Evolutionary conservation across 2,797 vertebrate species (phyloP).

Genomic region (Heliangelus exortis): DNA sequence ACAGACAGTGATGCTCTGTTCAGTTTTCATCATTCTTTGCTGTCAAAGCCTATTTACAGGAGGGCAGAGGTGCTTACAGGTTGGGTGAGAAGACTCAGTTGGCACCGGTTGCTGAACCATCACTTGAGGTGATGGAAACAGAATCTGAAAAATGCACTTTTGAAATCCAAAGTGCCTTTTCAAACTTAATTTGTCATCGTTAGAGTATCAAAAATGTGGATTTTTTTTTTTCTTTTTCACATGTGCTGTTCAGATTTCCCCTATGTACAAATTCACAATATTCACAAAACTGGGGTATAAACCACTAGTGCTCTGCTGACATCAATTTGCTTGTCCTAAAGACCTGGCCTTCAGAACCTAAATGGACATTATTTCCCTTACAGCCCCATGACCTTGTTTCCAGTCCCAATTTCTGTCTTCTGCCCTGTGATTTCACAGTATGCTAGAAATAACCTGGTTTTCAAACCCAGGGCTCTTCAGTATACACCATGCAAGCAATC

Average conservation of each 20-base stretch:
- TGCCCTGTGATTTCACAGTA: not conserved
- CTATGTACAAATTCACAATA: conserved; percentile 5
- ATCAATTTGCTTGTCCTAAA: accelerated
- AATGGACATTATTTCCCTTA: not conserved
- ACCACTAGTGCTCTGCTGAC: not conserved
- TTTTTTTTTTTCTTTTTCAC: not conserved
- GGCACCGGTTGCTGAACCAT: not conserved
- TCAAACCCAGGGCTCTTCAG: not conserved
- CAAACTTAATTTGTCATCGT: not conserved
- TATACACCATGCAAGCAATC: not conserved
- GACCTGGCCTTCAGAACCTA: not conserved
- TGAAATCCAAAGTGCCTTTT: not conserved
- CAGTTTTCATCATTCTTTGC: not conserved
- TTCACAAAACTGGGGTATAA: not conserved
- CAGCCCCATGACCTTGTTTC: not conserved
- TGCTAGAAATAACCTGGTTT: not conserved
- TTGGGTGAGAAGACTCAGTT: not conserved
- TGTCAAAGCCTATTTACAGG: conserved; percentile 41
- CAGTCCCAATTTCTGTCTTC: not conserved
- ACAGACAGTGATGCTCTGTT: not conserved
- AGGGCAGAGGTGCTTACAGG: not conserved
- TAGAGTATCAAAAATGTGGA: conserved; percentile 20
- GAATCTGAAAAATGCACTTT: conserved; percentile 30
- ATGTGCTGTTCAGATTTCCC: not conserved
- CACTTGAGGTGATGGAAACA: not conserved